phyloP scores from a whole-genome alignment of 2,888 invertebrate genomes.

The Lithophane socia region DNA sequence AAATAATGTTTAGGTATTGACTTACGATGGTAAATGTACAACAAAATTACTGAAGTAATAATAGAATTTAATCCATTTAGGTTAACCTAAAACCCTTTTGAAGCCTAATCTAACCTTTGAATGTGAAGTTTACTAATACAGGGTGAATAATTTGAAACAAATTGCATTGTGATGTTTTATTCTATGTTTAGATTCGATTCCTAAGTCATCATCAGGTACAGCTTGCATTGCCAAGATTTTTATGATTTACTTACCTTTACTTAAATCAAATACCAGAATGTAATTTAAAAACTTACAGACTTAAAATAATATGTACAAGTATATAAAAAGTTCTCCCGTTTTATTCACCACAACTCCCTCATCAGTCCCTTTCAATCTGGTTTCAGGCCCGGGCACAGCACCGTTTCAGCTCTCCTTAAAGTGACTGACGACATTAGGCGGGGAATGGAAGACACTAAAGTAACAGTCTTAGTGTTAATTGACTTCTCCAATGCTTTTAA shows the following conservation, averaged over 20 bases:
- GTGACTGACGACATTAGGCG: too few species aligned
- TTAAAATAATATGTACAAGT: too few species aligned
- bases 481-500: too few species aligned
- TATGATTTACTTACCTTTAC: not conserved
- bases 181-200: not conserved
- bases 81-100: slow-evolving; percentile 15
- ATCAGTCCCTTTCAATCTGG: too few species aligned
- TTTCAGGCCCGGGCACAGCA: too few species aligned
- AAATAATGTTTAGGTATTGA: not conserved
- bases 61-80: slow-evolving; percentile 26
- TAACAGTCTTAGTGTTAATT: too few species aligned
- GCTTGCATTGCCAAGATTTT: not conserved
- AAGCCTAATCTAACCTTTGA: slow-evolving; percentile 20
- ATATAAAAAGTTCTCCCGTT: too few species aligned
- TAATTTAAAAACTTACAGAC: too few species aligned
- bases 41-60: slow-evolving; percentile 8
- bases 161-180: not conserved
- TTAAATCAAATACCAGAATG: too few species aligned
- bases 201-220: not conserved
- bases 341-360: too few species aligned
- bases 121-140: slow-evolving; percentile 8
- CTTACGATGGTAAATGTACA: slow-evolving; percentile 15
- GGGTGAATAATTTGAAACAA: not conserved
- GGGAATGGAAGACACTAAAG: too few species aligned
- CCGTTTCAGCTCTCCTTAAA: too few species aligned